Percentiles rank a stretch among this genome's conserved stretches.
These are phyloP conservation scores for Xenopus borealis DNA, from an alignment of 2,113 vertebrate species.

Conservation along the genomic window DNA sequence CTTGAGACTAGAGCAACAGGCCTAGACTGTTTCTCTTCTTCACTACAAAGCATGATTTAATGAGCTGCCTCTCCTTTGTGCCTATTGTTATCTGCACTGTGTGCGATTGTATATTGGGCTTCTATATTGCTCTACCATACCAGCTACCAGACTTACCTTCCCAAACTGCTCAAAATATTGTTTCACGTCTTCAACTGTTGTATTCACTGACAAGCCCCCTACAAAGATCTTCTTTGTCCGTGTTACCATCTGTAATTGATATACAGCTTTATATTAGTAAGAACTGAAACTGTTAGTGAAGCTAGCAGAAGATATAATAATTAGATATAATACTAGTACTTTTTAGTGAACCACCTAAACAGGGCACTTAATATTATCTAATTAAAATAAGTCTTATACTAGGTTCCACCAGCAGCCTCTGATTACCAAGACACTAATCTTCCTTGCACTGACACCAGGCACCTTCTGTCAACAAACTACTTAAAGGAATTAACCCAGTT, in stretches of 20 bases:
- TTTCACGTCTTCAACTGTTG: conserved; percentile 96
- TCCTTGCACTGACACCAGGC: conserved; percentile 41
- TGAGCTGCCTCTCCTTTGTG: too few relatives aligned
- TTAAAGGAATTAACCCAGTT: conserved; percentile 79
- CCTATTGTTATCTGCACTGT: too few relatives aligned
- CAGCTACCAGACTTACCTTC: conserved; percentile 75
- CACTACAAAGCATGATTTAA: too few relatives aligned
- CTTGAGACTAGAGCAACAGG: too few relatives aligned
- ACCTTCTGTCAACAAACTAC: conserved; percentile 83
- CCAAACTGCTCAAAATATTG: conserved; percentile 98
- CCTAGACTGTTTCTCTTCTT: too few relatives aligned
- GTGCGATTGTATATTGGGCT: too few relatives aligned
- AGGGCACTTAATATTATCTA: conserved; percentile 72
- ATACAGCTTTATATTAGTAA: not conserved
- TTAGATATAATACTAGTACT: conserved; percentile 42
- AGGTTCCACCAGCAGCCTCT: conserved; percentile 53
- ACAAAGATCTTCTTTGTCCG: conserved; percentile 99
- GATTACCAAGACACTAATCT: conserved; percentile 72
- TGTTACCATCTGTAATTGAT: conserved; percentile 86
- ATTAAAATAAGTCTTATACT: conserved; percentile 69
- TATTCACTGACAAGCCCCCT: conserved; percentile 95
- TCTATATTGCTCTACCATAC: too few relatives aligned
- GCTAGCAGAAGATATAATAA: not conserved
- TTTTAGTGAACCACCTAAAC: conserved; percentile 49
- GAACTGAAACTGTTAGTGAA: not conserved